Evolutionary conservation across 2,888 invertebrate species (phyloP).

Genomic region (Pachycephus smyrnensis): DNA sequence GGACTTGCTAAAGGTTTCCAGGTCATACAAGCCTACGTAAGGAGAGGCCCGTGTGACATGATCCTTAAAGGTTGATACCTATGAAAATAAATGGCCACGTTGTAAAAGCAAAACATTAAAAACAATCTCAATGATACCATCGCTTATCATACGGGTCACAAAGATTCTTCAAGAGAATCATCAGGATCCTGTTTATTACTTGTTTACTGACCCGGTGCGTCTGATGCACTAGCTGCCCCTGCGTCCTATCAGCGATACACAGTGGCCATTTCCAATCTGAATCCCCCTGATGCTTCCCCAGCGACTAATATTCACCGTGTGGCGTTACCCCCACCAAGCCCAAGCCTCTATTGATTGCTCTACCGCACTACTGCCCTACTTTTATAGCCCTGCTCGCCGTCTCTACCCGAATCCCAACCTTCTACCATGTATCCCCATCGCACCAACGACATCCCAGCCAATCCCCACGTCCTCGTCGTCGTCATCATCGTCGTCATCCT

Average conservation of each 20-base stretch:
- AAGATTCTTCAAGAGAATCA: background rate
- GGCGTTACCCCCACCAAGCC: conserved; percentile 45
- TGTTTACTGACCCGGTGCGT: background rate
- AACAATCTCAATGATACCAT: background rate
- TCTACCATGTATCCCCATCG: background rate
- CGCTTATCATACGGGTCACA: background rate
- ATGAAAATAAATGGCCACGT: background rate
- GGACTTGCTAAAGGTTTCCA: background rate
- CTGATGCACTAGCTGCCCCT: background rate
- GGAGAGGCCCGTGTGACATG: background rate
- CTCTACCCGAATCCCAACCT: conserved; percentile 12
- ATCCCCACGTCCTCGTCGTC: background rate
- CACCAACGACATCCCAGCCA: background rate
- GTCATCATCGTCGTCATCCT: background rate
- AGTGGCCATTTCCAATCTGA: background rate
- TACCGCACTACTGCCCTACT: conserved; percentile 65
- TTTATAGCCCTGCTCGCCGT: conserved; percentile 50
- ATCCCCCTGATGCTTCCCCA: background rate
- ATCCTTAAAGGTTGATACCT: background rate
- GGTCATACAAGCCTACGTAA: background rate
- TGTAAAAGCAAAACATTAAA: background rate
- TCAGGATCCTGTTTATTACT: background rate
- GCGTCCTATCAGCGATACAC: background rate
- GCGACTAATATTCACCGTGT: background rate
- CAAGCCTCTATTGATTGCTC: conserved; percentile 63